A percentile compares a stretch with the other conserved stretches of the same genome.
Evolutionary conservation across 2,113 vertebrate genomes (phyloP).

Genomic region (Panthera uncia): DNA sequence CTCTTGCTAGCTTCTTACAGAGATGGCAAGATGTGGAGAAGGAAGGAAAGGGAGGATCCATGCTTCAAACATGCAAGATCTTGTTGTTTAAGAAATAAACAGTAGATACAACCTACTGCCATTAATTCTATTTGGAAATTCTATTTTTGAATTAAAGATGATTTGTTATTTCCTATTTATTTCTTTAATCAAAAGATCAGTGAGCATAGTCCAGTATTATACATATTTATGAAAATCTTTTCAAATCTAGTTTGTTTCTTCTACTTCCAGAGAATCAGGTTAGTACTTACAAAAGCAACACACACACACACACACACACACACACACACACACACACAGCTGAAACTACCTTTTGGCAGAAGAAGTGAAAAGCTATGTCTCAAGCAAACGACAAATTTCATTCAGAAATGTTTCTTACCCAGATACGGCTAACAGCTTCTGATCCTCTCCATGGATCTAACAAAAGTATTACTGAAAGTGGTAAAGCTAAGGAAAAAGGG

Average conservation of each 20-base stretch:
- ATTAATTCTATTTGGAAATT: neutral
- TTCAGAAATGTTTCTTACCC: neutral
- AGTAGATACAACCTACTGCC: neutral
- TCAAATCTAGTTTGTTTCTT: neutral
- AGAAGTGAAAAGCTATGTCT: neutral
- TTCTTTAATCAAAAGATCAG: neutral
- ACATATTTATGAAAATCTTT: neutral
- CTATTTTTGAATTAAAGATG: neutral
- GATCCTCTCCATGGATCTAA: neutral
- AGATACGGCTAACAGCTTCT: neutral
- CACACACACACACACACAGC: neutral
- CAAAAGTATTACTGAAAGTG: neutral
- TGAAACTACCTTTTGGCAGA: conserved; percentile 15
- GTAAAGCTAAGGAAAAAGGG: neutral
- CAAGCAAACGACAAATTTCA: conserved; percentile 5
- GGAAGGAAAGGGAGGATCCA: neutral
- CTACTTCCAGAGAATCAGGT: conserved; percentile 18
- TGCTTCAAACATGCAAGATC: neutral
- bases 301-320: neutral
- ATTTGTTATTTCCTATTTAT: neutral
- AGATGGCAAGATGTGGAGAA: neutral
- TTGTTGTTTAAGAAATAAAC: neutral
- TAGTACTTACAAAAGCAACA: neutral
- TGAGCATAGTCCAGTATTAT: neutral
- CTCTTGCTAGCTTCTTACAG: neutral